Percentiles rank a stretch among this genome's conserved stretches.
phyloP scores from a whole-genome alignment of 2,888 invertebrate genomes.

The Chorisops tibialis region DNA sequence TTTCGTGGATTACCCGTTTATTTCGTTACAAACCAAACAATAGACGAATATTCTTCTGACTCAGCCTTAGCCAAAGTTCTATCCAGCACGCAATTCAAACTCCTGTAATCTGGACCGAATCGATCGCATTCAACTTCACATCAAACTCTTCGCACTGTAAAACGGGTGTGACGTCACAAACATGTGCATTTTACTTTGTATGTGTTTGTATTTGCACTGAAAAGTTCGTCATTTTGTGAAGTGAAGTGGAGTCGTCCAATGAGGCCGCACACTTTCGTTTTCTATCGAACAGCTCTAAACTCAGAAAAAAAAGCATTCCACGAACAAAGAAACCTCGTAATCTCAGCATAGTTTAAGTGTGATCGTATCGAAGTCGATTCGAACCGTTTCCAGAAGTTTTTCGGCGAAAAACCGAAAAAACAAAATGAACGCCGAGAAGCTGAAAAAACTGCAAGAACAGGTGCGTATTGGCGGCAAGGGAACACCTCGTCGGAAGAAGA shows the following conservation, averaged over 20 bases:
- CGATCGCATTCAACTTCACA: too few species aligned
- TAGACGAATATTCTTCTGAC: too few species aligned
- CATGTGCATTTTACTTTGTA: too few species aligned
- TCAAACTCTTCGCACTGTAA: too few species aligned
- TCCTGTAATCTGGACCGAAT: too few species aligned
- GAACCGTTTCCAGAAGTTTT: not conserved
- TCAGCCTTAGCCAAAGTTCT: too few species aligned
- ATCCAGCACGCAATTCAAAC: too few species aligned
- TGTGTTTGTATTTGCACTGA: too few species aligned
- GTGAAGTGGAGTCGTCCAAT: not conserved
- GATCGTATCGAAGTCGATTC: not conserved
- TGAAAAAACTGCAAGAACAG: conserved; percentile 79
- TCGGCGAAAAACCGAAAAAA: not conserved
- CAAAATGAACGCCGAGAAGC: conserved; percentile 57
- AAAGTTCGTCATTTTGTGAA: conserved; percentile 2
- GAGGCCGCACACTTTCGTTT: conserved; percentile 8
- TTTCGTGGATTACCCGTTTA: too few species aligned
- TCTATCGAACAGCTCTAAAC: not conserved
- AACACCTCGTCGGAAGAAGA: conserved; percentile 97
- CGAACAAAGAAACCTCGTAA: not conserved
- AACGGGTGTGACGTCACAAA: too few species aligned
- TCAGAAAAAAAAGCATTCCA: not conserved
- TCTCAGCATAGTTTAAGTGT: too few species aligned
- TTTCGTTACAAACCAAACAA: too few species aligned
- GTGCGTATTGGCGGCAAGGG: conserved; percentile 97